These are phyloP conservation scores for Habrosyne pyritoides DNA, from an alignment of 2,888 invertebrate species.

Conservation along the genomic window DNA sequence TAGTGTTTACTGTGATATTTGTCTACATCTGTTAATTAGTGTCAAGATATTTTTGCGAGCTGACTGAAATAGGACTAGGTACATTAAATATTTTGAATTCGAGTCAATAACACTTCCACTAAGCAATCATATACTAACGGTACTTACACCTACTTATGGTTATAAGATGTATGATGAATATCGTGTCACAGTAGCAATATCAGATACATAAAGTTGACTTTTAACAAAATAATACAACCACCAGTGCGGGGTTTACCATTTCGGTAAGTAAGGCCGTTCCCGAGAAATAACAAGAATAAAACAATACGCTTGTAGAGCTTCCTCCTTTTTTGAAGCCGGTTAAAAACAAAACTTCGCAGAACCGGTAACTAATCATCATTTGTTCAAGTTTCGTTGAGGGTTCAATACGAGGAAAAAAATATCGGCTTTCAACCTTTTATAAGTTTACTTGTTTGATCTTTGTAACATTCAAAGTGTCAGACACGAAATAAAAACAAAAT, in stretches of 20 bases:
- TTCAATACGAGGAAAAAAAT: constrained; percentile 21
- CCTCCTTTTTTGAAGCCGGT: too few species aligned
- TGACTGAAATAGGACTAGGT: neutral
- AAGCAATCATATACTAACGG: constrained; percentile 40
- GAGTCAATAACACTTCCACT: constrained; percentile 23
- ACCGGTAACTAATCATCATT: constrained; percentile 26
- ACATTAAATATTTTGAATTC: neutral
- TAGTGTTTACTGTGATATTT: neutral
- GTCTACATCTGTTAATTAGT: neutral
- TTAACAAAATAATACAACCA: too few species aligned
- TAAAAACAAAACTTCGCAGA: constrained; percentile 27
- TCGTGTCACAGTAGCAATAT: constrained; percentile 20
- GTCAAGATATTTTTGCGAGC: neutral
- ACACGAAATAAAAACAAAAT: too few species aligned
- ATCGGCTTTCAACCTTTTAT: constrained; percentile 1
- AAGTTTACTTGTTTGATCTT: neutral
- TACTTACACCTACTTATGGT: constrained; percentile 45
- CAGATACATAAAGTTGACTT: too few species aligned
- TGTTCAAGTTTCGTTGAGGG: constrained; percentile 10
- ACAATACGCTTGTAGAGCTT: too few species aligned
- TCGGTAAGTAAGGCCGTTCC: too few species aligned
- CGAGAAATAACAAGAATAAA: too few species aligned
- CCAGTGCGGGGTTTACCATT: too few species aligned
- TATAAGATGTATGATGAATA: constrained; percentile 38
- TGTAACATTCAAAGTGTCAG: too few species aligned